Conservation (phyloP, 1,140 invertebrate genomes). For the Aphelinus atriplicis region DNA sequence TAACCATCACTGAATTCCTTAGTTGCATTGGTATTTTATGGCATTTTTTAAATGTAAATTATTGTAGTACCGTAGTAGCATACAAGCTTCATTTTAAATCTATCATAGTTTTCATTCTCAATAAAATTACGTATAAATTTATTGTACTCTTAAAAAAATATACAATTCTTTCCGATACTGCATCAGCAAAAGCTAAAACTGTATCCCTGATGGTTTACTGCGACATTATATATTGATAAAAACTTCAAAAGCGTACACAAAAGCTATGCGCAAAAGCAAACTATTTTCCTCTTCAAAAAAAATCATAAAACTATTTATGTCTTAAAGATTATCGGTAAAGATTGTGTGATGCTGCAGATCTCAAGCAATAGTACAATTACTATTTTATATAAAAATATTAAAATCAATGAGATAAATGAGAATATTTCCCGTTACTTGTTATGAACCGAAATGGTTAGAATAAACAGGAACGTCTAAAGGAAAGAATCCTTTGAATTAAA, state of each 20-base stretch:
- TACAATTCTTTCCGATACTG: constrained; percentile 16
- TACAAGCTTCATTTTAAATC: neutral
- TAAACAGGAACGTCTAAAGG: too few species aligned
- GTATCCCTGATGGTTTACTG: neutral
- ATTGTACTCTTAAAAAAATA: constrained; percentile 25
- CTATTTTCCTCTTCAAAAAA: neutral
- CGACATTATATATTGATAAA: constrained; percentile 7
- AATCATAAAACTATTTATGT: neutral
- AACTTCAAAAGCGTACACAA: neutral
- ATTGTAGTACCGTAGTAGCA: neutral
- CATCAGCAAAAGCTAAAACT: constrained; percentile 19
- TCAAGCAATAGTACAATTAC: neutral
- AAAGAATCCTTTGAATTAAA: neutral
- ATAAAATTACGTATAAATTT: constrained; percentile 26
- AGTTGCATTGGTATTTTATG: constrained; percentile 36
- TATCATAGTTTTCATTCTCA: constrained; percentile 9
- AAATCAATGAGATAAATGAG: neutral
- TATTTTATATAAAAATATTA: neutral
- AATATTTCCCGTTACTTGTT: neutral
- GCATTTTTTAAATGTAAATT: constrained; percentile 13
- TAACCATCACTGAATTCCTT: constrained; percentile 17
- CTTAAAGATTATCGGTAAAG: constrained; percentile 16
- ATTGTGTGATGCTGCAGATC: neutral
- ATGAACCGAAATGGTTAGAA: neutral
- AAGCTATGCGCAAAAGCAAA: constrained; percentile 29